phyloP scores from a whole-genome alignment of 2,888 invertebrate genomes.

The Eupsilia transversa region DNA sequence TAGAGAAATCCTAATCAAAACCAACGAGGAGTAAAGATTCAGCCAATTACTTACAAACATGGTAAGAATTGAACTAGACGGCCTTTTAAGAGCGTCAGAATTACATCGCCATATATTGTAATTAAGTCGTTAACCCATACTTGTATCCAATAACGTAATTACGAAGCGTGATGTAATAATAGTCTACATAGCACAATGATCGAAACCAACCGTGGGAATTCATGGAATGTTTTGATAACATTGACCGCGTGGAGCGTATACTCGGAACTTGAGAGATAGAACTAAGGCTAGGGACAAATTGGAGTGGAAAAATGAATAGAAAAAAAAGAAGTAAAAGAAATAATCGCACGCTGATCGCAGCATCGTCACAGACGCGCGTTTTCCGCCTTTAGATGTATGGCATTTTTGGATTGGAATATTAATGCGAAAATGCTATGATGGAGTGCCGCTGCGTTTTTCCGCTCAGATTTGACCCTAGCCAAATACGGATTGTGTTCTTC shows the following conservation, averaged over 20 bases:
- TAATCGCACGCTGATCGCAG: neutral
- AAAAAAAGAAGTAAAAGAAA: neutral
- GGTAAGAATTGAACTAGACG: constrained; percentile 32
- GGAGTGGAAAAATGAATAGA: neutral
- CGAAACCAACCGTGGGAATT: constrained; percentile 77
- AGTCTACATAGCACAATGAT: constrained; percentile 59
- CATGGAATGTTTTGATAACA: constrained; percentile 81
- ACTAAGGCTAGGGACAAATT: neutral
- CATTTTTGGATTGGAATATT: neutral
- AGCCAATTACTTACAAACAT: constrained; percentile 31
- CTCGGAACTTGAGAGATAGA: constrained; percentile 29
- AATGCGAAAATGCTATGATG: too few species aligned
- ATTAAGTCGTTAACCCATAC: constrained; percentile 56
- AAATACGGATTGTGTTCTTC: constrained; percentile 4
- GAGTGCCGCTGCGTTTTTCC: neutral
- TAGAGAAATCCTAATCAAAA: constrained; percentile 8
- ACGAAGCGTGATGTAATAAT: constrained; percentile 58
- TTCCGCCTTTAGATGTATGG: neutral
- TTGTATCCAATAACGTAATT: constrained; percentile 57
- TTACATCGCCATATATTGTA: constrained; percentile 46
- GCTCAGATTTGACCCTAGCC: neutral
- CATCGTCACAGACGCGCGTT: neutral
- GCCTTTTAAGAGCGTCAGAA: constrained; percentile 26
- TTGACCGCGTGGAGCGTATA: constrained; percentile 57
- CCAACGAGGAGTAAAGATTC: constrained; percentile 28